Percentiles rank a stretch among this genome's conserved stretches.
Evolutionary conservation across 2,797 vertebrate species (phyloP).

Genomic region (Hylomyscus alleni): DNA sequence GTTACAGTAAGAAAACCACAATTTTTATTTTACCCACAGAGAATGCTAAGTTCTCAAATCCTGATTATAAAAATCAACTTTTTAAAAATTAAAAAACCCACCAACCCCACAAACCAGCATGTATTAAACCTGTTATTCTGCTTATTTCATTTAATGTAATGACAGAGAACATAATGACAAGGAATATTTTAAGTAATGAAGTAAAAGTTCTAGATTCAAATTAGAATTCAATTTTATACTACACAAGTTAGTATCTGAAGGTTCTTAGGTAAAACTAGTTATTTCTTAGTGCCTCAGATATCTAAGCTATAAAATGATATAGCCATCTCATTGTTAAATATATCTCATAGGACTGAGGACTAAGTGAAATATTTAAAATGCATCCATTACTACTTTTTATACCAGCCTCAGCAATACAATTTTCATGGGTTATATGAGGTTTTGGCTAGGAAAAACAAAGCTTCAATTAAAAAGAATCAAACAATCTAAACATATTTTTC

Average conservation of each 20-base stretch:
- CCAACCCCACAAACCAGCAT: background rate
- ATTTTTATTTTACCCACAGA: constrained; percentile 56
- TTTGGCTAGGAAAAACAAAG: background rate
- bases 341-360: background rate
- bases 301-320: constrained; percentile 48
- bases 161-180: constrained; percentile 24
- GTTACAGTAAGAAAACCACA: background rate
- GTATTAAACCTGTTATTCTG: constrained; percentile 47
- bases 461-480: constrained; percentile 33
- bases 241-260: background rate
- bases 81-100: constrained; percentile 2
- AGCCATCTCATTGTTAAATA: constrained; percentile 10
- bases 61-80: constrained; percentile 46
- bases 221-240: constrained; percentile 46
- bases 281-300: constrained; percentile 44
- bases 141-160: constrained; percentile 36
- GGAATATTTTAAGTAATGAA: constrained; percentile 32
- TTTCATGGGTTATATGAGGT: background rate
- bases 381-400: constrained; percentile 28
- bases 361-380: constrained; percentile 21
- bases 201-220: constrained; percentile 29
- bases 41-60: background rate
- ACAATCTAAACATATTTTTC: background rate
- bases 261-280: background rate
- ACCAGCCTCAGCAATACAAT: background rate